These are phyloP conservation scores for Onthophagus sagittarius DNA, from an alignment of 2,888 invertebrate genomes.

Conservation along the genomic window DNA sequence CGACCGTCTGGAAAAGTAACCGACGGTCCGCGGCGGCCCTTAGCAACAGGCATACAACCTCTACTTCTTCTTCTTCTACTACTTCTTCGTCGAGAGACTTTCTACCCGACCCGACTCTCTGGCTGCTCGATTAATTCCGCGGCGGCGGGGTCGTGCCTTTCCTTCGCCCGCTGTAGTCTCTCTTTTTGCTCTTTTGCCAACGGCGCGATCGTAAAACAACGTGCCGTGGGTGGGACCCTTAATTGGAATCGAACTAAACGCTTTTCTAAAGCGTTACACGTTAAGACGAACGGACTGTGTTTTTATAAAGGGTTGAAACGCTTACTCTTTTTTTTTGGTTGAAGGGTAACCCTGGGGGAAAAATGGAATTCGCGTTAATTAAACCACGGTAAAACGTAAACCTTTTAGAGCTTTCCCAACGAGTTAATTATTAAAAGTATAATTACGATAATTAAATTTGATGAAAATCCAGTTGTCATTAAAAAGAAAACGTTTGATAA, in stretches of 20 bases:
- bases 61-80: not conserved
- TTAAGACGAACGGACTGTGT: not conserved
- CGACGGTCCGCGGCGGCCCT: not conserved
- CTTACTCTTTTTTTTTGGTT: not conserved
- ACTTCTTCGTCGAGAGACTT: not conserved
- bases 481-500: no score
- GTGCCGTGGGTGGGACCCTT: not conserved
- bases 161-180: not conserved
- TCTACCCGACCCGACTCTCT: not conserved
- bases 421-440: not conserved
- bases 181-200: not conserved
- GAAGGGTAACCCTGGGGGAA: not conserved
- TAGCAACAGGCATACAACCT: not conserved
- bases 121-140: not conserved
- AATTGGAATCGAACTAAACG: not conserved
- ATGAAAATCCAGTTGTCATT: not conserved
- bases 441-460: not conserved
- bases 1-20: not conserved
- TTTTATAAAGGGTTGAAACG: not conserved
- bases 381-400: not conserved
- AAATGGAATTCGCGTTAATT: not conserved
- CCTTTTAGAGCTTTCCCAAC: not conserved
- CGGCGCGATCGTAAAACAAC: not conserved
- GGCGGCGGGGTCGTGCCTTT: not conserved
- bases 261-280: not conserved